phyloP scores from a whole-genome alignment of 1,140 invertebrate species.

The Sogatella furcifera region DNA sequence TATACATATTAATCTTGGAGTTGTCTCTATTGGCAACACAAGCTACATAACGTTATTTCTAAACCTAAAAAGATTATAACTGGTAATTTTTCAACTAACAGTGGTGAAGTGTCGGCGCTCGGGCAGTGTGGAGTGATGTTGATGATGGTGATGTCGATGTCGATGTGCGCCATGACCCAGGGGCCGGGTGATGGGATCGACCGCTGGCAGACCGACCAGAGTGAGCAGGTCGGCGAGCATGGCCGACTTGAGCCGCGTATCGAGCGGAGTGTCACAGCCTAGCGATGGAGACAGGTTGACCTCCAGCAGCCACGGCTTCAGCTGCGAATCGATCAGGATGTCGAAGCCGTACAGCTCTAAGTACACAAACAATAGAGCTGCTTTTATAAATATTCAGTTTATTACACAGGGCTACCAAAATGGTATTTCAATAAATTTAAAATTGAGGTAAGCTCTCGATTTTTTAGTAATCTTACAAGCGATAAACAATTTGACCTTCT shows the following conservation, averaged over 20 bases:
- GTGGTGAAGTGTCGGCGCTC: not conserved
- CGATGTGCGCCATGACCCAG: too few relatives aligned
- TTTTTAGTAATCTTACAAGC: too few relatives aligned
- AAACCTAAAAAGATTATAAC: too few relatives aligned
- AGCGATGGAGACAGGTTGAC: slow-evolving; percentile 89
- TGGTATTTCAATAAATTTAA: too few relatives aligned
- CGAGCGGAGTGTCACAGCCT: slow-evolving; percentile 84
- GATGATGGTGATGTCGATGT: not conserved
- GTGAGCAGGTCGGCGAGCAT: slow-evolving; percentile 83
- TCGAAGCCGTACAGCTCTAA: slow-evolving; percentile 97
- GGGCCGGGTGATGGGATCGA: slow-evolving; percentile 47
- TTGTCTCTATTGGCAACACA: too few relatives aligned
- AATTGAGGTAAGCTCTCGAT: too few relatives aligned
- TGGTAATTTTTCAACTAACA: not conserved
- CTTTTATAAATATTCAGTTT: too few relatives aligned
- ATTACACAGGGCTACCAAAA: too few relatives aligned
- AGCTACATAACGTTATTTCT: too few relatives aligned
- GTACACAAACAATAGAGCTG: too few relatives aligned
- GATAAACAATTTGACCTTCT: too few relatives aligned
- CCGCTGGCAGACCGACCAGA: slow-evolving; percentile 73
- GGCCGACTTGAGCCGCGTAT: slow-evolving; percentile 85
- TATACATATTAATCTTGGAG: too few relatives aligned
- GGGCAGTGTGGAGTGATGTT: not conserved
- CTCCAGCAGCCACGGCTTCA: slow-evolving; percentile 90
- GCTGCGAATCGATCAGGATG: slow-evolving; percentile 77